Base-by-base conservation (phyloP, 2,797 vertebrate species). In the Lophius americanus region DNA sequence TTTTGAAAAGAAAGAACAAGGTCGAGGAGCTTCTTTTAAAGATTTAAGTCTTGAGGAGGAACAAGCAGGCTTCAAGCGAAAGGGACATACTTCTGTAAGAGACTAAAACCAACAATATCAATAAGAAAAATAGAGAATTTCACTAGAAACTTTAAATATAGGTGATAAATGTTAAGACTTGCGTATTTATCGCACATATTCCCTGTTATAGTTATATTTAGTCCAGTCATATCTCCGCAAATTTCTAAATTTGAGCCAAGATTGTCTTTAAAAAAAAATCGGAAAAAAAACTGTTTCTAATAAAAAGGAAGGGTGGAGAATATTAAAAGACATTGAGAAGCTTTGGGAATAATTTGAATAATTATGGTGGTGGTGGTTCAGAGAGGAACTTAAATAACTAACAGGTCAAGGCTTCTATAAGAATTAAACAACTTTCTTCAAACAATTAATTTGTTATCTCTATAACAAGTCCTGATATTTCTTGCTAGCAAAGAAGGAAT, bases 261-360 rank as follows among this genome's bases (percentile, higher is more conserved):
- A 33, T 46, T 42, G 35, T 41, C 48, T 56, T 55, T 46, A 46
- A 51, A 78, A 56, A 47, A 32, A 59, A 71, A 12, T 0, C 2
- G 38, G 9, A 58, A 36, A 43, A 75, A 70, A 78, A 55, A 44
- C 70, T 69, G 68, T 42, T 5, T 3, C 43, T 0, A 3, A 6
- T 13, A 37, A 54, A 51, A 9, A 49, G 7, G 1, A 38, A 36
- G 5, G 5, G 53, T 37, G 42, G 48, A 9, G 13, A 10, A 0
- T 32, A n/a, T 1, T 5, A 51, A 6, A 53, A 73, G 23, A 51
- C 47, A 3, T 54, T 78, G 48, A 9, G 7, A 70, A 48, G 58
- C 43, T 8, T 58, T 12, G 44, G 39, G 50, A 74, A 56, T 70
- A 58, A 70, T 67, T 33, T 70, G 54, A 62, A 64, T 14, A 59